Conservation (phyloP, 2,888 invertebrate genomes). For the Diachrysia chrysitis region DNA sequence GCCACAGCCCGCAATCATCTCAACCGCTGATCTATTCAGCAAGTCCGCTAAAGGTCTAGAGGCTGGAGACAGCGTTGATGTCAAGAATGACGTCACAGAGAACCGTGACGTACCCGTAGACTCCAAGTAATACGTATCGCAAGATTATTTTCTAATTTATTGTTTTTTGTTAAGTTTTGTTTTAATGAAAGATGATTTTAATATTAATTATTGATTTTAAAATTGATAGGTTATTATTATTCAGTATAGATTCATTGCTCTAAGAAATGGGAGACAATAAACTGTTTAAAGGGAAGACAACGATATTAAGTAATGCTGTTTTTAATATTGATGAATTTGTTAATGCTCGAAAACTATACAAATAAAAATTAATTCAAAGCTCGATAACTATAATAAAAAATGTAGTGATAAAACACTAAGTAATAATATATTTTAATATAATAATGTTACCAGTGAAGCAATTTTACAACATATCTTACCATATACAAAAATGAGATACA, state of each 20-base stretch:
- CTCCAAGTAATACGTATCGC: conserved; percentile 45
- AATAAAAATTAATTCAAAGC: not conserved
- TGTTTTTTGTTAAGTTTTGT: not conserved
- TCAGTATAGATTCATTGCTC: not conserved
- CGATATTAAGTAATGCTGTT: not conserved
- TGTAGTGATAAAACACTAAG: too few relatives aligned
- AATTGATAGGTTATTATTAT: not conserved
- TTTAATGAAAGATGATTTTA: not conserved
- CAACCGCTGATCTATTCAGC: conserved; percentile 78
- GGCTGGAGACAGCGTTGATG: not conserved
- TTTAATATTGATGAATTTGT: not conserved
- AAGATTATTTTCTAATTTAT: conserved; percentile 24
- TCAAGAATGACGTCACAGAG: not conserved
- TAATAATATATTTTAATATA: not conserved
- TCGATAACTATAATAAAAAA: not conserved
- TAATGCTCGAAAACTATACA: not conserved
- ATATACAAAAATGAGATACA: conserved; percentile 14
- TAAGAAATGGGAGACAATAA: not conserved
- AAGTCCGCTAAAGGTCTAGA: conserved; percentile 56
- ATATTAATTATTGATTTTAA: not conserved
- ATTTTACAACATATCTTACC: conserved; percentile 32
- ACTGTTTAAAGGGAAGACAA: not conserved
- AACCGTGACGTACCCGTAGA: not conserved
- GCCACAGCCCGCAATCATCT: conserved; percentile 71
- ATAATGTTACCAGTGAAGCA: conserved; percentile 8